Base-by-base conservation (phyloP, 2,113 vertebrate species). In the Leptobrachium ailaonicum region DNA sequence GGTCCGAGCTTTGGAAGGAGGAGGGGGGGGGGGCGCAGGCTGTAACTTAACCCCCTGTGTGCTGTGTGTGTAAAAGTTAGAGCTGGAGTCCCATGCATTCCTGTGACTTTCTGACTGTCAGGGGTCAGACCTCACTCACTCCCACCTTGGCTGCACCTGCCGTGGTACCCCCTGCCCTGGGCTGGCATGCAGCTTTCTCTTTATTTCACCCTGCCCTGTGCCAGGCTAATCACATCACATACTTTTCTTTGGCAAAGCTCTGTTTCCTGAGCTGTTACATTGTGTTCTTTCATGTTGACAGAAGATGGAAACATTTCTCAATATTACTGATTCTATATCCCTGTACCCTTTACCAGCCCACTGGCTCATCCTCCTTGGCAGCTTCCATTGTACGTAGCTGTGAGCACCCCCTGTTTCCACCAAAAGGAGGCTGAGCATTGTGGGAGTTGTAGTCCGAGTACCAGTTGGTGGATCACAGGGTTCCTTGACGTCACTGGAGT, bases 51-150 rank as follows among this genome's bases (percentile, higher is more conserved):
- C 56, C 50, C 50, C 41, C 41, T 41, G 66, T 60, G 78, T 73
- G 13, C 47, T 44, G 40, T 7, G 41, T 73, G 54, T n/a, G 42
- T 53, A 80, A 80, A 80, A 80, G 78, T 80, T 74, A 63, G 50
- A 80, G 78, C 74, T 74, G 47, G 50, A 40, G 41, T 7, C 11
- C 12, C 12, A 13, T 41, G 10, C 1, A 11, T n/a, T 62, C 20
- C 70, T 71, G 50, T n/a, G n/a, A 41, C n/a, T 41, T 12, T 20
- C 75, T 8, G 20, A 32, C 20, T 32, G 20, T 32, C 20, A 32
- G 20, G 20, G 20, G 20, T 32, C 20, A 32, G 20, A 32, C 20
- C 20, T 32, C 20, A 32, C 20, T 32, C 20, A 32, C 20, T 32
- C 20, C 20, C 20, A 32, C 20, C 20, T 32, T 32, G 20, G 20